Base-by-base conservation (phyloP, 2,113 vertebrate genomes). In the Thunnus maccoyii region DNA sequence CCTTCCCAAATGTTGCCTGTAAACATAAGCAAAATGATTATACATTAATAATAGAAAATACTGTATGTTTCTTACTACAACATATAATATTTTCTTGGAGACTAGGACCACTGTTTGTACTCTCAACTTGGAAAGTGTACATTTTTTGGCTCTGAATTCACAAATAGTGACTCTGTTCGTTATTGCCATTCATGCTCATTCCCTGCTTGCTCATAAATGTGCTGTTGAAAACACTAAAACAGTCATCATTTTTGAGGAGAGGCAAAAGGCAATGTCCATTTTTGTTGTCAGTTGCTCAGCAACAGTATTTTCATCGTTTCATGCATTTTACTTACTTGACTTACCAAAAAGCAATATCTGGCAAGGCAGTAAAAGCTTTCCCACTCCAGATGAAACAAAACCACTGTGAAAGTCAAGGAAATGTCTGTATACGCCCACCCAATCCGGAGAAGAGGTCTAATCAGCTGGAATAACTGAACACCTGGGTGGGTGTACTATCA, bases 391-490 rank as follows among this genome's bases (percentile, higher is more conserved):
- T 50, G n/a, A 5, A 51, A 50, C 36, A n/a, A 71, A 66, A 54
- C 15, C 22, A 32, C 25, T 13, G 7, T 9, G 36, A 41, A 6
- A 56, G 62, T 64, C 9, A 20, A 55, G 54, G 16, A 69, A 79
- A 58, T 36, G 50, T 36, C 9, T 55, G 3, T 17, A 36, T 6
- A 58, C 25, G 1, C 64, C 72, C 58, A 79, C 7, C 44, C 48
- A 67, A 66, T 66, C 69, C 44, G 9, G 64, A 62, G 60, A 76
- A 61, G 30, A 60, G 36, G 15, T 54, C 44, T 69, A 78, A 84
- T 76, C 58, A 66, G 11, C 27, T 0, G 1, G 52, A 66, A 58
- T 58, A 62, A 46, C 48, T 41, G 6, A 72, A 41, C 63, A 74
- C 48, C 58, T 57, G 20, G 13, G 41, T 77, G 58, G 57, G 44